Conservation (phyloP, 1,140 invertebrate species). For the Aphis gossypii region DNA sequence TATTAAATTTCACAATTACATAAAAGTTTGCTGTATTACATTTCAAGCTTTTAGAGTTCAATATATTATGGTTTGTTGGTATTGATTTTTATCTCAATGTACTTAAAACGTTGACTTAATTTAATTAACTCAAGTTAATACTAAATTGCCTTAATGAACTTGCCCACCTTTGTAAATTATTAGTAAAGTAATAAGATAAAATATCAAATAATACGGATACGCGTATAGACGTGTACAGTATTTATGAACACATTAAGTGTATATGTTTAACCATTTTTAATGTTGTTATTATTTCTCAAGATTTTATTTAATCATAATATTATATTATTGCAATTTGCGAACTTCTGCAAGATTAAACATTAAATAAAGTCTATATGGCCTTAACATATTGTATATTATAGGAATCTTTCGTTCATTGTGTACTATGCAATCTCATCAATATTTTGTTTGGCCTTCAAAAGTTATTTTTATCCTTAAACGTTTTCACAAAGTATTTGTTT, state of each 20-base stretch:
- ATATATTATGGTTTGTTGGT: background rate
- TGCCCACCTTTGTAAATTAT: background rate
- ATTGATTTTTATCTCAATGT: background rate
- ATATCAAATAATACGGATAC: background rate
- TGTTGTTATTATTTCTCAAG: background rate
- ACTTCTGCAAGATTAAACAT: conserved; percentile 13
- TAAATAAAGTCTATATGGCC: background rate
- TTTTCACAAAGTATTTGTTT: background rate
- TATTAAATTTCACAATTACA: background rate
- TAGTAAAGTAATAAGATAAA: background rate
- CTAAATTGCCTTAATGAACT: background rate
- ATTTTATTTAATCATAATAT: background rate
- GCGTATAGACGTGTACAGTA: background rate
- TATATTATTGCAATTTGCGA: background rate
- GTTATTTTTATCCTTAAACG: conserved; percentile 12
- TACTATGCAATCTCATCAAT: conserved; percentile 12
- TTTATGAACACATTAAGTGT: background rate
- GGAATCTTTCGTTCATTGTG: background rate
- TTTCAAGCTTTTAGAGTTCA: background rate
- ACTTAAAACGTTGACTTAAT: background rate
- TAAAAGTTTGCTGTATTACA: background rate
- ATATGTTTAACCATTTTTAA: background rate
- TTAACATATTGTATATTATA: background rate
- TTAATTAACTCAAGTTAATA: background rate
- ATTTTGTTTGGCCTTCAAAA: conserved; percentile 40